Percentiles rank a stretch among this genome's conserved stretches.
These are phyloP conservation scores for Cybosia mesomella DNA, from an alignment of 2,888 invertebrate species.

Conservation along the genomic window DNA sequence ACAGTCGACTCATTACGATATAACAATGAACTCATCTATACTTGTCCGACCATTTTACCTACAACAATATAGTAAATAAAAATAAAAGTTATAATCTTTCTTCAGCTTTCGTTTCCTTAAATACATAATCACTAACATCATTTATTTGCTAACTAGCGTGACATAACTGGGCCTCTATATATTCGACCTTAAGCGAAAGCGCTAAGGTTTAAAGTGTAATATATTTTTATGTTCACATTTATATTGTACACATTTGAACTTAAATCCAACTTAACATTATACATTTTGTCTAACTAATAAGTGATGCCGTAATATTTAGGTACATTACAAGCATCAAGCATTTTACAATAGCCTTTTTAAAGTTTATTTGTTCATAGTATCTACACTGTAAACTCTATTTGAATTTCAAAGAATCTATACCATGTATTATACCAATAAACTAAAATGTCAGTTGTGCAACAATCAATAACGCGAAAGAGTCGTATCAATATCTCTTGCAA, in stretches of 20 bases:
- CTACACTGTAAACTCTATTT: background rate
- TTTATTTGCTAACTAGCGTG: constrained; percentile 41
- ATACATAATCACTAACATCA: constrained; percentile 48
- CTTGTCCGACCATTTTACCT: constrained; percentile 18
- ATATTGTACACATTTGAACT: constrained; percentile 43
- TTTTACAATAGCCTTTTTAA: constrained; percentile 20
- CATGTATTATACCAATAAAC: background rate
- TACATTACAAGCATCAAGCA: constrained; percentile 50
- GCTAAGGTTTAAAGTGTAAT: constrained; percentile 34
- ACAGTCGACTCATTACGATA: constrained; percentile 32
- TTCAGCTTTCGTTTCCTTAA: constrained; percentile 19
- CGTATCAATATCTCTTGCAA: background rate
- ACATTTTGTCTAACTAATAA: constrained; percentile 48
- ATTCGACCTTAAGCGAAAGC: constrained; percentile 27
- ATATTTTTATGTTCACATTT: constrained; percentile 4
- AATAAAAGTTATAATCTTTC: constrained; percentile 23
- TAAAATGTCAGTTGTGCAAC: background rate
- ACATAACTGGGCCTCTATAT: constrained; percentile 32
- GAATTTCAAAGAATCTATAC: background rate
- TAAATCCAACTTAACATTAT: constrained; percentile 23
- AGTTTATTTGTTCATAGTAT: background rate
- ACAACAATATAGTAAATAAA: constrained; percentile 27
- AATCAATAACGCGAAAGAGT: background rate
- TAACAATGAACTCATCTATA: constrained; percentile 33
- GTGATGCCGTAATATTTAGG: constrained; percentile 35